Evolutionary conservation across 2,113 vertebrate genomes (phyloP), one percentile per base, ranked within the genome.

Genomic region (Callipepla squamata): DNA sequence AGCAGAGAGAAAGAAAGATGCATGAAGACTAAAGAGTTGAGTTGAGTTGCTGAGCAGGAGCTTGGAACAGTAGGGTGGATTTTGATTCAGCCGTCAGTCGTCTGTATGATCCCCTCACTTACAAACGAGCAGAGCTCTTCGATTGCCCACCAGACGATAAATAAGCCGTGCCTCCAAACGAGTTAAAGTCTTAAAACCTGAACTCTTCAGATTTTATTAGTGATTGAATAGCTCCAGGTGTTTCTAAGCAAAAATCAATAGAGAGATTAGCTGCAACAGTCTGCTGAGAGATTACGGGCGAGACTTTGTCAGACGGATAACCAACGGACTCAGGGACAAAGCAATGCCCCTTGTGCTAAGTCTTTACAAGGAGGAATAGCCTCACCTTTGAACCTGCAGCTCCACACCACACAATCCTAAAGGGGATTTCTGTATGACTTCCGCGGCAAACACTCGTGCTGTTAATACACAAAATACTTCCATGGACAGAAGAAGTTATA

Each of bases 201-300:
- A 81, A 45, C 78, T 90, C 51, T 65, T 59, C 78, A 36, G 87
- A 59, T 91, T 89, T 91, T 59, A 72, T 84, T 55, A 84, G 84
- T 68, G 78, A 81, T 61, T 84, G 73, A 95, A 22, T 9, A 81
- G 77, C 77, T 87, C 51, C 70, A 80, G 87, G 87, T 87, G 94
- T 18, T 84, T 30, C 84, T 79, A 92, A 92, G 58, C 62, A 87
- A 40, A 87, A 91, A 93, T 96, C 91, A 89, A 94, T 91, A 53
- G 57, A 68, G 85, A 59, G 62, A 91, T 92, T 21, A 84, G 77
- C 80, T 85, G 34, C 28, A 36, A 25, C n/a, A 86, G 57, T 16
- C 42, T 81, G 66, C 57, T 32, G 3, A 34, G 84, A 40, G 61
- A 75, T 84, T 67, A 26, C 0, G 16, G 89, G 77, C 47, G 32